phyloP scores from a whole-genome alignment of 2,113 vertebrate species.

The Glaucidium brasilianum region DNA sequence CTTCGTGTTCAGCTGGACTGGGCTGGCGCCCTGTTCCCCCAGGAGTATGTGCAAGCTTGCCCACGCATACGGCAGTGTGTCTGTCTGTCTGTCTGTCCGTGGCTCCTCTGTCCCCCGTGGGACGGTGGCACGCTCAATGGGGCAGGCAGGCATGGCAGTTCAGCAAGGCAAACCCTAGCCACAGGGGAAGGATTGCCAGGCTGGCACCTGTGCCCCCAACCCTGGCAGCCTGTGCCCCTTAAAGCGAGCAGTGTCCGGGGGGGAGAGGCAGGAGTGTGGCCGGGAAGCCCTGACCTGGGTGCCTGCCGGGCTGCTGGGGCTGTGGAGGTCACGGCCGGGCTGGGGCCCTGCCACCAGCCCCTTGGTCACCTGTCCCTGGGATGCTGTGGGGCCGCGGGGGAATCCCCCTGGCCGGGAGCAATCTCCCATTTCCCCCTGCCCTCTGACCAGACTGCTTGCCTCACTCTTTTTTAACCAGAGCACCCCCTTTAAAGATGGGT shows the following conservation, averaged over 20 bases:
- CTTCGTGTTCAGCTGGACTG: not conserved
- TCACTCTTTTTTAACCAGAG: not conserved
- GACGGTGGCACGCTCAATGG: not conserved
- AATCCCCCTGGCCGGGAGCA: rapidly evolving
- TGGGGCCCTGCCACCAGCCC: not conserved
- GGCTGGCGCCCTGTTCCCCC: rapidly evolving
- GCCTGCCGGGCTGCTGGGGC: not conserved
- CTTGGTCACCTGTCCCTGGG: not conserved
- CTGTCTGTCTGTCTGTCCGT: not conserved
- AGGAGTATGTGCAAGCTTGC: rapidly evolving
- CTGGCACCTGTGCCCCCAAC: not conserved
- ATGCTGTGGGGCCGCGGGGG: rapidly evolving
- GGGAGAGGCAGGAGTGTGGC: not conserved
- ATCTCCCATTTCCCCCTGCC: not conserved
- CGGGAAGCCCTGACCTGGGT: not conserved
- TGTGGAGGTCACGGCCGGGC: rapidly evolving
- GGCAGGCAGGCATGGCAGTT: not conserved
- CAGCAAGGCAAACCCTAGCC: not conserved
- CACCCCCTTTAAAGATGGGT: not conserved
- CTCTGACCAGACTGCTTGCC: rapidly evolving
- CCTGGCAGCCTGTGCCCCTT: not conserved
- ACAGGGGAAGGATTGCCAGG: not conserved
- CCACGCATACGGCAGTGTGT: rapidly evolving
- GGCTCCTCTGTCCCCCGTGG: rapidly evolving
- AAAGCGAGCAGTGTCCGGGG: rapidly evolving